A percentile compares a stretch with the other conserved stretches of the same genome.
Evolutionary conservation across 1,140 invertebrate species (phyloP).

Genomic region (Geopemphigus sp.): DNA sequence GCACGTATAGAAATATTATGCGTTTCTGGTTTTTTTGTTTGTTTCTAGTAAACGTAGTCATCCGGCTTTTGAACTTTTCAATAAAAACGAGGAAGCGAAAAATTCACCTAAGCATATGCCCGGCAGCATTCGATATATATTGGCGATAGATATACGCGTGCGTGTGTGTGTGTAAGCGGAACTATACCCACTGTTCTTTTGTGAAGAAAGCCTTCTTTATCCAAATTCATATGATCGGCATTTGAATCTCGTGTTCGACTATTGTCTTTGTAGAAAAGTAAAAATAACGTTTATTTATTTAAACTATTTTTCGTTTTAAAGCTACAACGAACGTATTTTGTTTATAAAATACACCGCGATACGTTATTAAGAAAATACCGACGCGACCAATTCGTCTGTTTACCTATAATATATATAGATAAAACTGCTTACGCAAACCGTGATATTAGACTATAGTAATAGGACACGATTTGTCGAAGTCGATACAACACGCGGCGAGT

Average conservation of each 20-base stretch:
- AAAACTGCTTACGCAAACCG: no score
- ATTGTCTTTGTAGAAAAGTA: slow-evolving; percentile 23
- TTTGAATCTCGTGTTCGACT: not conserved
- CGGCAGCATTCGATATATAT: slow-evolving; percentile 11
- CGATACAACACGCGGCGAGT: no score
- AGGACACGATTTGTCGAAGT: no score
- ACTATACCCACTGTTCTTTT: not conserved
- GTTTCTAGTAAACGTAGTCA: slow-evolving; percentile 14
- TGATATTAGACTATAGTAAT: no score
- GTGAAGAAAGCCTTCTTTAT: not conserved
- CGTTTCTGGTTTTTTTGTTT: not conserved
- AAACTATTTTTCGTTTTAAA: not conserved
- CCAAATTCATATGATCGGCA: not conserved
- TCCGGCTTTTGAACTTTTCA: slow-evolving; percentile 44
- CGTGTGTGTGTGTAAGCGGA: not conserved
- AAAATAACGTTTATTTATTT: slow-evolving; percentile 3
- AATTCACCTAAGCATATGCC: slow-evolving; percentile 3
- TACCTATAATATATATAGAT: no score
- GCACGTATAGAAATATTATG: not conserved
- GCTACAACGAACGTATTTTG: not conserved
- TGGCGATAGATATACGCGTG: slow-evolving; percentile 16
- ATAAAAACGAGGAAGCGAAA: slow-evolving; percentile 25
- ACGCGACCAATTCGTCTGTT: no score
- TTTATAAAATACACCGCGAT: no score
- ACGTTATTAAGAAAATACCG: no score